These are phyloP conservation scores for Hippocampus barbouri DNA, from an alignment of 2,113 vertebrate species.

Conservation along the genomic window DNA sequence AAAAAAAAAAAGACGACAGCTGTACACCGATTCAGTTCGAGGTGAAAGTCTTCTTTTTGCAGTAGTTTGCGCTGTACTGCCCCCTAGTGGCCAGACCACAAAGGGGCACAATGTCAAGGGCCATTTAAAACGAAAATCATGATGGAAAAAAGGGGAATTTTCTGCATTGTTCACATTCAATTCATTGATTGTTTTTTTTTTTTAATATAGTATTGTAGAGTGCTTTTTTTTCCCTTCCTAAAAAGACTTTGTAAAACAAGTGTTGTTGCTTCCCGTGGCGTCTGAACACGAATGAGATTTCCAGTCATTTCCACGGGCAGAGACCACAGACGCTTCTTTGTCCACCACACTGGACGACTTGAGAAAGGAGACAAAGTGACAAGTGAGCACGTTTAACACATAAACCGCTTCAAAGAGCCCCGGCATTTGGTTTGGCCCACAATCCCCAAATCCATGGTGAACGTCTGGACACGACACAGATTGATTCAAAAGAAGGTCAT, in stretches of 20 bases:
- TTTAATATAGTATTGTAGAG: neutral
- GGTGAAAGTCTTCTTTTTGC: too few species aligned
- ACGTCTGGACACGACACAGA: slow-evolving; percentile 37
- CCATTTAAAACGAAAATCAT: neutral
- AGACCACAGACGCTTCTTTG: too few species aligned
- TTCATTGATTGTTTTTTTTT: neutral
- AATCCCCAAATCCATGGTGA: neutral
- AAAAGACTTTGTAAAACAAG: too few species aligned
- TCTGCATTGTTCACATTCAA: neutral
- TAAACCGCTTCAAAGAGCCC: neutral
- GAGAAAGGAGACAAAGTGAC: neutral
- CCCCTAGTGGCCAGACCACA: neutral
- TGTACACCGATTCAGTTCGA: neutral
- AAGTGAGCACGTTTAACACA: neutral
- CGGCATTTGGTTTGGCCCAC: slow-evolving; percentile 8
- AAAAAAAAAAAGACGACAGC: neutral
- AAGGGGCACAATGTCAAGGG: neutral
- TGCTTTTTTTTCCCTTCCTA: neutral
- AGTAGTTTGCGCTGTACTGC: neutral
- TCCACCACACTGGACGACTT: slow-evolving; percentile 26
- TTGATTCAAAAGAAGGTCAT: slow-evolving; percentile 57
- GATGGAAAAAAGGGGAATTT: neutral
- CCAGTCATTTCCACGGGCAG: too few species aligned
- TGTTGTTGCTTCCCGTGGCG: too few species aligned
- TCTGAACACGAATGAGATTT: too few species aligned